Base-by-base conservation (phyloP, 64 coral and sea anemone genomes). In the Cladopsammia gracilis region DNA sequence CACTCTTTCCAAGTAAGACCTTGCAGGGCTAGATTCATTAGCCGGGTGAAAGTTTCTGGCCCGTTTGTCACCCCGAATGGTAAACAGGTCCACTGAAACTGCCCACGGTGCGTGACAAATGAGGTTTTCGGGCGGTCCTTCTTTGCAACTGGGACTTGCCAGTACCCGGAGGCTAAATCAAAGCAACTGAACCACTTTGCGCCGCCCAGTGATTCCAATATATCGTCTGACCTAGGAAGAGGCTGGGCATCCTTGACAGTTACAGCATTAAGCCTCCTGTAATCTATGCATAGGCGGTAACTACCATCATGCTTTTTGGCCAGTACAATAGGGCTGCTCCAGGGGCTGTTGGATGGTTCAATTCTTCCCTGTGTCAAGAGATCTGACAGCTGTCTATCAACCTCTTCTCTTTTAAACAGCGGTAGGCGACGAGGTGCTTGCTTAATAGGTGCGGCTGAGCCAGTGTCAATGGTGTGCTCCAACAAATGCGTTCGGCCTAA, bases 201-300 rank as follows among this genome's bases (percentile, higher is more conserved):
- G 2, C 70, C 90, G 34, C 10, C 79, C 52, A 92, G 14, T 13
- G 71, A 69, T 52, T 92, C 80, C 5, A 86, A 48, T 15, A 86
- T 64, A 48, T 92, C 90, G 44, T 92, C 90, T 19, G 47, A 11
- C 59, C 90, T 47, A 10, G 80, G 90, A 45, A 92, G 80, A 18
- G 80, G 90, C 10, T 92, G 90, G 23, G 70, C 90, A 77, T 92
- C 89, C 16, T 73, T 91, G 8, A 91, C 78, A 18, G 89, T 83
- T 24, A 70, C 46, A 13, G 75, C 26, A 74, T 91, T 91, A 65
- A 83, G 48, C 20, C 54, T 52, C 34, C 71, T 62, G 19, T 92
- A 92, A 18, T 92, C 90, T 83, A 77, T 77, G 6, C 71, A 86
- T 0, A 69, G 25, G 18, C 70, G 56, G 45, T 86, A 86, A 24